These are phyloP conservation scores for Sphenodon punctatus DNA, from an alignment of 2,797 vertebrate genomes.

Conservation along the genomic window DNA sequence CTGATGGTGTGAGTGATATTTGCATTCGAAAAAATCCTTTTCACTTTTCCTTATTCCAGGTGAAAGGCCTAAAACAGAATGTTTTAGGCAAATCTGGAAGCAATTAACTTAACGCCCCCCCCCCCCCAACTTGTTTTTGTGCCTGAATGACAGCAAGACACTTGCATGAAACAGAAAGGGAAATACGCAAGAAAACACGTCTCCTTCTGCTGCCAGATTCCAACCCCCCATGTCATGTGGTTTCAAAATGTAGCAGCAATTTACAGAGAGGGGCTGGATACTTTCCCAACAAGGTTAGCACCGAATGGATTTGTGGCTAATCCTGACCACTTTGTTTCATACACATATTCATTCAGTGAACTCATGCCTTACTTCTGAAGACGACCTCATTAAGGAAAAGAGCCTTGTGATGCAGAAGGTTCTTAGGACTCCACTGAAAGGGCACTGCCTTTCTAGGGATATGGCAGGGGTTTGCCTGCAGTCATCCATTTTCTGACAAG, in stretches of 20 bases:
- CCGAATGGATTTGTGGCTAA: neutral
- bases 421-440: constrained; percentile 25
- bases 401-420: constrained; percentile 10
- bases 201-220: neutral
- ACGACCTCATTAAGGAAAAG: neutral
- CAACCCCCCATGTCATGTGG: neutral
- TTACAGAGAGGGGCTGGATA: constrained; percentile 13
- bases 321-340: neutral
- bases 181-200: constrained; percentile 1
- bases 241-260: neutral
- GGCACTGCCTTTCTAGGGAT: constrained; percentile 19
- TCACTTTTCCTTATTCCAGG: constrained; percentile 61
- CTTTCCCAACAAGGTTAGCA: neutral
- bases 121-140: too few species aligned
- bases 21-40: constrained; percentile 62
- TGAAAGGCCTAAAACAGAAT: constrained; percentile 49
- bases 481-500: neutral
- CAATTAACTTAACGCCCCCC: constrained; percentile 51
- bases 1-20: constrained; percentile 44
- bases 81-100: constrained; percentile 64
- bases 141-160: constrained; percentile 21
- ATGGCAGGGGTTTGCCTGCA: constrained; percentile 9
- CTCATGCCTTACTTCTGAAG: neutral
- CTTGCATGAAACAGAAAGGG: constrained; percentile 4
- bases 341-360: constrained; percentile 27